Base-by-base conservation (phyloP, 2,888 invertebrate genomes). In the Lasioglossum malachurum region DNA sequence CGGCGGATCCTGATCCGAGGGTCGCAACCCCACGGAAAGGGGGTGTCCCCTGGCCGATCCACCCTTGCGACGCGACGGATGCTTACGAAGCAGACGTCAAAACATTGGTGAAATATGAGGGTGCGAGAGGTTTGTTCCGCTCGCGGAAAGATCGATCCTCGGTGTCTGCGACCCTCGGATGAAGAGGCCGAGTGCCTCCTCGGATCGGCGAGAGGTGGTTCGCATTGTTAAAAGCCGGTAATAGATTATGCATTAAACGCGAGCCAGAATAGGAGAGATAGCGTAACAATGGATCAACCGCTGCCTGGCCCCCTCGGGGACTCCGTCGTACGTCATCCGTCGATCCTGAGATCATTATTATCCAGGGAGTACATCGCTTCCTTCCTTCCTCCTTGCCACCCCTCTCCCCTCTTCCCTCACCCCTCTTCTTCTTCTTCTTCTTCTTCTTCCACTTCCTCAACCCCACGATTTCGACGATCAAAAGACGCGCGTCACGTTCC, bases 211-310 rank as follows among this genome's bases (percentile, higher is more conserved):
- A 67, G 74, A 91, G 92, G 87, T 90, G 93, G 91, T 87, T 90
- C 91, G 93, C 92, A 94, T 94, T 94, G 94, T 94, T 94, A 94
- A 95, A 94, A 94, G 93, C 92, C 92, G 91, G 93, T 94, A 94
- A 95, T 95, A 94, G 95, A 95, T 95, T 95, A 95, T 95, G 94
- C 94, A 95, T 94, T 94, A 94, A 95, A 94, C 92, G 91, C 88
- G 90, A 87, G 89, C 87, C 89, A 91, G 92, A 93, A 93, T 91
- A 89, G 92, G 88, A 92, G 93, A 94, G 94, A 94, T 94, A 93
- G 92, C 90, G 89, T 91, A 92, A 94, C 94, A 94, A 95, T 94
- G 94, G 93, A 94, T 93, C 92, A 91, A 92, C 91, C 88, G 89
- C 89, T 60, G 71, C 88, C 78, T 86, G 87, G 89, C 87, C 92